A percentile compares a stretch with the other conserved stretches of the same genome.
These are phyloP conservation scores for Neoaliturus tenellus DNA, from an alignment of 2,888 invertebrate genomes.

Conservation along the genomic window DNA sequence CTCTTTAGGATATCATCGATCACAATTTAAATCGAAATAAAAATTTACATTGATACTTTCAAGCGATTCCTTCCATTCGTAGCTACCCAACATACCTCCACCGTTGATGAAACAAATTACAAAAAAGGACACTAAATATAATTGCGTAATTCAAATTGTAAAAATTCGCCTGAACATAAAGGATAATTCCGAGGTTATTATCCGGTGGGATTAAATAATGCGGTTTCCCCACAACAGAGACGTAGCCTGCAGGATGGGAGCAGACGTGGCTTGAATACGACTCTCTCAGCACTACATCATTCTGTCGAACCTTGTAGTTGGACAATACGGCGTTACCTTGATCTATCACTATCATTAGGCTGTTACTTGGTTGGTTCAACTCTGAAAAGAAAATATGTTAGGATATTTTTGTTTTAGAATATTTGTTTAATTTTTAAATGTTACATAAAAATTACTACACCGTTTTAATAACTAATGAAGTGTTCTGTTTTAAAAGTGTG, in stretches of 20 bases:
- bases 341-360: background rate
- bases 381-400: too few species aligned
- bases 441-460: too few species aligned
- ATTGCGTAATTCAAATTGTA: background rate
- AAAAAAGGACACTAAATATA: background rate
- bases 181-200: conserved; percentile 15
- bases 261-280: background rate
- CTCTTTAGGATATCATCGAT: too few species aligned
- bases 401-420: too few species aligned
- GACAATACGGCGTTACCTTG: background rate
- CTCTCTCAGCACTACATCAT: background rate
- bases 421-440: too few species aligned
- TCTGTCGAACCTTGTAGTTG: background rate
- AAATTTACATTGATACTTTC: too few species aligned
- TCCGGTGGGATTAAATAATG: background rate
- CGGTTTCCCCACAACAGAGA: background rate
- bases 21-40: too few species aligned
- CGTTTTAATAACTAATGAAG: too few species aligned
- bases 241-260: background rate
- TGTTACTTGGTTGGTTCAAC: too few species aligned
- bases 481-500: too few species aligned
- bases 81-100: too few species aligned
- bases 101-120: background rate
- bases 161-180: background rate
- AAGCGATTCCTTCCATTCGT: too few species aligned